Percentiles rank a stretch among this genome's conserved stretches.
These are phyloP conservation scores for Tachyglossus aculeatus DNA, from an alignment of 2,797 vertebrate genomes.

Conservation along the genomic window DNA sequence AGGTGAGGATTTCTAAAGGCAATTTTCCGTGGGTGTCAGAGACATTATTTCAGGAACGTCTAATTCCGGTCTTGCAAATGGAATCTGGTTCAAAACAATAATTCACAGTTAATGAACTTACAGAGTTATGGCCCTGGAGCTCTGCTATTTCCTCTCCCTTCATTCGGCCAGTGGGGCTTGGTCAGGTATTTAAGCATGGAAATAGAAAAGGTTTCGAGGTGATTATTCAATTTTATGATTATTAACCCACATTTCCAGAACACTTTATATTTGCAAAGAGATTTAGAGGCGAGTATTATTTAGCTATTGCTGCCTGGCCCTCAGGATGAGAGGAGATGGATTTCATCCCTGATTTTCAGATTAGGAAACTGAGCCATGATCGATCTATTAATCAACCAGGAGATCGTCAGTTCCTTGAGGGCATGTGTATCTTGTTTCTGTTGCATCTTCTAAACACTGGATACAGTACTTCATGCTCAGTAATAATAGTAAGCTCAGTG, in stretches of 20 bases:
- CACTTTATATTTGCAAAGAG: background rate
- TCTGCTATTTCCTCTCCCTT: conserved; percentile 48
- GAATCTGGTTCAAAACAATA: conserved; percentile 69
- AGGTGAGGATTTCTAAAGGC: conserved; percentile 69
- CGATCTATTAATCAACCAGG: too few species aligned
- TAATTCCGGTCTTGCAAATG: conserved; percentile 63
- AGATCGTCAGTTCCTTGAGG: too few species aligned
- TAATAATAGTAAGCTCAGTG: too few species aligned
- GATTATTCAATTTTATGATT: conserved; percentile 10
- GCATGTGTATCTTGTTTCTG: too few species aligned
- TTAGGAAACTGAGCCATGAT: background rate
- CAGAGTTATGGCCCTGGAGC: conserved; percentile 55
- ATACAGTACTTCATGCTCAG: too few species aligned
- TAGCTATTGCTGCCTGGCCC: background rate
- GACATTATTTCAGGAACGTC: conserved; percentile 70
- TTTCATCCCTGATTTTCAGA: background rate
- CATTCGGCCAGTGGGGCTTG: conserved; percentile 56
- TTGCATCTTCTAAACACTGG: too few species aligned
- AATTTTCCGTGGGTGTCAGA: conserved; percentile 68
- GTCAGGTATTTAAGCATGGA: conserved; percentile 62
- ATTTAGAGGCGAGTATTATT: background rate
- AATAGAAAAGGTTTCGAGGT: conserved; percentile 63
- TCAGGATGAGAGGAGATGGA: background rate
- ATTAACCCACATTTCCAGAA: background rate
- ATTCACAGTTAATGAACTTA: conserved; percentile 74